Evolutionary conservation across 2,888 invertebrate species (phyloP), one percentile per base, ranked within the genome.

Genomic region (Acrobasis suavella): DNA sequence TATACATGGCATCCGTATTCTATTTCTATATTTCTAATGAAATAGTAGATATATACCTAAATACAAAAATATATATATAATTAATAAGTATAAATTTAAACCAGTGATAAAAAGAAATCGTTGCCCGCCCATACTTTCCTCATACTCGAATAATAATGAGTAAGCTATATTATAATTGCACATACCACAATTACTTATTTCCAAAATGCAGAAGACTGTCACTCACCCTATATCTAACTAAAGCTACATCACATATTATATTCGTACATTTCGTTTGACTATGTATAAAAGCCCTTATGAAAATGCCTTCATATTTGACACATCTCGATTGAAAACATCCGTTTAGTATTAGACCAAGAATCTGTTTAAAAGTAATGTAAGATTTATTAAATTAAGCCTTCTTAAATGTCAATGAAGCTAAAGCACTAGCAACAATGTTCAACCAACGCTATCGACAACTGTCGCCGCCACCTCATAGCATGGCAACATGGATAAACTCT

Each of bases 161-260:
- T 14, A 14, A 60, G 10, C 42, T 60, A 22, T 39, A 60, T 32
- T 59, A 32, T 49, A 46, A 67, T 67, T 67, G 66, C 69, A 69
- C 67, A 58, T 61, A 62, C 55, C 64, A 62, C 56, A 37, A 38
- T 64, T 67, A 69, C 69, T 69, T 66, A 50, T 32, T 22, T 49
- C 55, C 56, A 64, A 68, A 67, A 70, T 65, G 52, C 64, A 64
- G 63, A 64, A 67, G 62, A 65, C 51, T 62, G 10, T 64, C 62
- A 67, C 69, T 61, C 65, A 71, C 22, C 10, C 71, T 72, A 71
- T 9, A 67, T 52, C 71, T 75, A 78, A 63, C 68, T 76, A 78
- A 81, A 72, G 63, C 84, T 87, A 89, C 69, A 89, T 89, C 89
- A 89, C 88, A 89, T 78, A 77, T 75, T 78, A 84, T 78, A 79